Evolutionary conservation across 2,113 vertebrate genomes (phyloP).

Genomic region (Pelvicachromis taeniatus): DNA sequence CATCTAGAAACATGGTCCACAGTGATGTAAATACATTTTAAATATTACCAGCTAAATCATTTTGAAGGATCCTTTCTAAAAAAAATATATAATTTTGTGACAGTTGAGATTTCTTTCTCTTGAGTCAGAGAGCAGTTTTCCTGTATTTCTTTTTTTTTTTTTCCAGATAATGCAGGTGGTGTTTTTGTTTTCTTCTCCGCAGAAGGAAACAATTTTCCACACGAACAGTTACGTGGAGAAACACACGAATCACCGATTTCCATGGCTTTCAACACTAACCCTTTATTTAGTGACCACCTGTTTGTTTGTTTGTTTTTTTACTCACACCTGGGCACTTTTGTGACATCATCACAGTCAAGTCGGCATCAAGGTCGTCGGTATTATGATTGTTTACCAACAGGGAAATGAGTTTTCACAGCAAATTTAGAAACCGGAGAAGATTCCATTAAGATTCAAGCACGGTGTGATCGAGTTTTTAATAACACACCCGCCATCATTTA

Average conservation of each 20-base stretch:
- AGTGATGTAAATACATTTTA: neutral
- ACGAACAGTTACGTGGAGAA: neutral
- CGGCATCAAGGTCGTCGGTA: neutral
- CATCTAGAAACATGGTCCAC: neutral
- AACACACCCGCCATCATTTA: neutral
- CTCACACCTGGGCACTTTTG: neutral
- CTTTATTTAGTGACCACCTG: neutral
- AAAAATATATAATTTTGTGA: neutral
- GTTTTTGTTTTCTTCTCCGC: neutral
- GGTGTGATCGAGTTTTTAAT: conserved; percentile 17
- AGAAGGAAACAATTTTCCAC: neutral
- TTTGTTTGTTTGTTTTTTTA: neutral
- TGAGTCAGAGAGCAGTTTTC: neutral
- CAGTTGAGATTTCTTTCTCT: neutral
- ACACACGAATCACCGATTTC: neutral
- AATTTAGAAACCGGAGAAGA: conserved; percentile 17
- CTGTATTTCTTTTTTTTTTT: neutral
- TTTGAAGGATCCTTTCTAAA: neutral
- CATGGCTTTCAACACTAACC: neutral
- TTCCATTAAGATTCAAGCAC: conserved; percentile 26
- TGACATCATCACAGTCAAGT: neutral
- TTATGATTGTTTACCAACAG: conserved; percentile 21
- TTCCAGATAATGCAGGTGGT: neutral
- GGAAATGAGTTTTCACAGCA: conserved; percentile 34
- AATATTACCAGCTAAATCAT: neutral